Conservation (phyloP, 2,797 vertebrate genomes). For the Danio jaintianensis region DNA sequence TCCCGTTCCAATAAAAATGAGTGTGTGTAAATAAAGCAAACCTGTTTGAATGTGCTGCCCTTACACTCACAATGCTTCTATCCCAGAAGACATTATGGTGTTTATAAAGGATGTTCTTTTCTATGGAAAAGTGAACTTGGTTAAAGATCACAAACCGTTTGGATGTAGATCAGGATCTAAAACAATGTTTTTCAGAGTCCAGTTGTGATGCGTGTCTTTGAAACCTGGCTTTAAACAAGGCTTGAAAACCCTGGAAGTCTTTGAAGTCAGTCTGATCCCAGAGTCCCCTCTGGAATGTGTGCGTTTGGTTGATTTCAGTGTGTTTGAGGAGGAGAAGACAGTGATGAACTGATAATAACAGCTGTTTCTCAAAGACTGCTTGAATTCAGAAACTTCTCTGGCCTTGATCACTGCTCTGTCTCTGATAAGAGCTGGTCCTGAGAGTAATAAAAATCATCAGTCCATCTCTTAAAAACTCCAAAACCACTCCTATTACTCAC, state of each 20-base stretch:
- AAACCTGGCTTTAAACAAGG: not conserved
- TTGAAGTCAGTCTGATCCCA: not conserved
- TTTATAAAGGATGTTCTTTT: not conserved
- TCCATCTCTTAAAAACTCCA: not conserved
- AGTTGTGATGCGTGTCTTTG: not conserved
- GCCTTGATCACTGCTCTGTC: not conserved
- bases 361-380: slow-evolving; percentile 1
- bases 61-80: not conserved
- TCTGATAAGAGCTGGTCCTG: not conserved
- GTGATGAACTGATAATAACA: not conserved
- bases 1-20: not conserved
- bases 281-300: not conserved
- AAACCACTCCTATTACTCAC: not conserved
- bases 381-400: not conserved
- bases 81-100: not conserved
- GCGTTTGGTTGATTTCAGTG: not conserved
- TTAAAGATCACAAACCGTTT: not conserved
- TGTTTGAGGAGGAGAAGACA: not conserved
- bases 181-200: not conserved
- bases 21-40: not conserved
- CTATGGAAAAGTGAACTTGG: not conserved
- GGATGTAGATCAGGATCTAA: not conserved
- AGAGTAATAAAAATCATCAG: not conserved
- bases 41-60: not conserved
- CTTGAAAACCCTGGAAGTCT: not conserved